phyloP scores from a whole-genome alignment of 1,140 invertebrate species.

The Saccostrea echinata region DNA sequence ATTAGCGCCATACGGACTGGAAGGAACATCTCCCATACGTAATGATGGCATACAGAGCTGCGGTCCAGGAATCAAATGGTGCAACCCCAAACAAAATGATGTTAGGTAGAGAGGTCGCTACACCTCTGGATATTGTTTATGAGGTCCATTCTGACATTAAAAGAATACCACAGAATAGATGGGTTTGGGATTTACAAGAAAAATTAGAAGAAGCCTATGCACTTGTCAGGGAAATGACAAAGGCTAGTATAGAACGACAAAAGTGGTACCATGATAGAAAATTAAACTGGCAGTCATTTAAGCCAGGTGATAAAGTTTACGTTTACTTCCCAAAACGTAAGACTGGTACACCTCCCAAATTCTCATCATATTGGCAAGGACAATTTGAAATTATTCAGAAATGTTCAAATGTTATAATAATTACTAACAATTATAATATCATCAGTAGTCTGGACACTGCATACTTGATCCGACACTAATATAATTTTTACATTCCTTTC shows the following conservation, averaged over 20 bases:
- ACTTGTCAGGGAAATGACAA: not conserved
- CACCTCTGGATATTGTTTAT: not conserved
- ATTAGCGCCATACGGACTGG: not conserved
- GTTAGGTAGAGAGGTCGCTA: not conserved
- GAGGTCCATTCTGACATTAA: no score
- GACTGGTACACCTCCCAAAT: not conserved
- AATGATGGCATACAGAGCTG: not conserved
- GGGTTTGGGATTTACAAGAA: not conserved
- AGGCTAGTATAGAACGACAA: not conserved
- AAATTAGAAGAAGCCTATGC: not conserved
- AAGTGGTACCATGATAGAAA: constrained; percentile 6
- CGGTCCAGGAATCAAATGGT: not conserved
- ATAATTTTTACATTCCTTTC: no score
- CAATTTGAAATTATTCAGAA: constrained; percentile 9
- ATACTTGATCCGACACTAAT: no score
- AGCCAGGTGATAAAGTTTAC: not conserved
- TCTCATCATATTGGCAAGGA: not conserved
- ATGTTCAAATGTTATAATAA: constrained; percentile 11
- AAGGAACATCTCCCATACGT: not conserved
- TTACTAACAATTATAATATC: no score
- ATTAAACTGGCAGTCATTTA: no score
- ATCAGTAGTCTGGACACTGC: no score
- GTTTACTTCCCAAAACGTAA: constrained; percentile 30
- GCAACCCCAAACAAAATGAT: not conserved
- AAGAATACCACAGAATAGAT: not conserved